Evolutionary conservation across 1,140 invertebrate species (phyloP), one percentile per base, ranked within the genome.

Genomic region (Cherax quadricarinatus): DNA sequence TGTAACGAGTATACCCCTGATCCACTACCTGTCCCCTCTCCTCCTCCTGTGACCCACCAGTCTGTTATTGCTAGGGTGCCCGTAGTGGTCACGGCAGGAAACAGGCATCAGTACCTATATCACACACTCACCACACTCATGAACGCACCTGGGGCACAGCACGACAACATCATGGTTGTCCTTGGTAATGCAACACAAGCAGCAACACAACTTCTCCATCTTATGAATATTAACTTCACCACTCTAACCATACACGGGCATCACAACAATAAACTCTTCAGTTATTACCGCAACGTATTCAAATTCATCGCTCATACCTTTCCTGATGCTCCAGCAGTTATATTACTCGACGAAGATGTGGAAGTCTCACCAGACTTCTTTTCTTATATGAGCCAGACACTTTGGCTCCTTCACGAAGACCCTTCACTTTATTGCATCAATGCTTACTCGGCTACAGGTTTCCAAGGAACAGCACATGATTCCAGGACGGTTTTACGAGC

Each of bases 281-380:
- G 84, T 51, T 91, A 91, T 75, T 91, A 91, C 84, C 84, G 89
- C 12, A 48, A 21, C 62, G 93, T 91, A 62, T 93, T 89, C 49
- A 85, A 88, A 24, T 75, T 89, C 79, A 70, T 93, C 53, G 86
- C 86, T 7, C 62, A 30, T 16, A 60, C 53, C 24, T 91, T 88
- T 53, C 86, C 93, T 60, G 41, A 88, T 16, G 93, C 93, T 16
- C 93, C 89, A 3, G 89, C 89, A 18, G 96, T 96, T 9, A 96
- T 97, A 87, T 95, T 97, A 51, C 94, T 97, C 49, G 96, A 97
- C 94, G 96, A 97, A 94, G 96, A 97, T 94, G 95, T 97, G 60
- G 96, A 97, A 94, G 96, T 97, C 7, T 96, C 96, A 41, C 96
- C 96, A 83, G 96, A 97, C 94, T 96, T 97, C 94, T 96, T 96